Base-by-base conservation (phyloP, 2,888 invertebrate genomes). In the Adelognathus sp. region DNA sequence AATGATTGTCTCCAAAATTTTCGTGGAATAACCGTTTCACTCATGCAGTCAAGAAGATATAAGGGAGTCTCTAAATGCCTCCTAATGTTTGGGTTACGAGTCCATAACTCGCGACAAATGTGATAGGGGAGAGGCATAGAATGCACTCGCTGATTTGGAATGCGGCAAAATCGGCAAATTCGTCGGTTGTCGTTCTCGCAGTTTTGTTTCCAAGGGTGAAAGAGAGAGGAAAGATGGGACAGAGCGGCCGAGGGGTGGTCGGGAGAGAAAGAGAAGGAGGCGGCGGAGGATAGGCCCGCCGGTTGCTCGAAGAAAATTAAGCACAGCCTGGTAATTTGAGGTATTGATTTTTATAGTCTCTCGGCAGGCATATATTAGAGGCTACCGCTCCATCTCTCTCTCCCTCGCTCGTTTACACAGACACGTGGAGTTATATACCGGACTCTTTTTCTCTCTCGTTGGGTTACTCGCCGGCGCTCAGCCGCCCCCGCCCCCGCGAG, bases 261-360 rank as follows among this genome's bases (percentile, higher is more conserved):
- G n/a, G n/a, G n/a, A n/a, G n/a, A n/a, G n/a, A n/a, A n/a, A n/a
- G 69, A 50, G 76, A 74, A 69, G 74, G 80, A 58, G 78, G 81
- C 79, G 80, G 82, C 72, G 82, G 81, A 78, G 73, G 78, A 72
- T 75, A 81, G 83, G 83, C 82, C 80, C 84, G 85, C 77, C 82
- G 85, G 84, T 86, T 86, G 87, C 87, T 86, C 83, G 88, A 89
- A 90, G 90, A 90, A 91, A 91, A 91, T 91, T 91, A 91, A 91
- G 90, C 90, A 90, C 89, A 89, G 90, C 91, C 90, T 88, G 90
- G 91, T 91, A 91, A 91, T 91, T 91, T 91, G 89, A 91, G 91
- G 90, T 91, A 91, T 91, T 91, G 91, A 91, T 91, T 91, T 91
- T 91, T 91, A 91, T 91, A 91, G 90, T 88, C 90, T 88, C 89